A percentile compares a stretch with the other conserved stretches of the same genome.
Conservation (phyloP, 1,140 invertebrate species). For the Cotesia glomerata region DNA sequence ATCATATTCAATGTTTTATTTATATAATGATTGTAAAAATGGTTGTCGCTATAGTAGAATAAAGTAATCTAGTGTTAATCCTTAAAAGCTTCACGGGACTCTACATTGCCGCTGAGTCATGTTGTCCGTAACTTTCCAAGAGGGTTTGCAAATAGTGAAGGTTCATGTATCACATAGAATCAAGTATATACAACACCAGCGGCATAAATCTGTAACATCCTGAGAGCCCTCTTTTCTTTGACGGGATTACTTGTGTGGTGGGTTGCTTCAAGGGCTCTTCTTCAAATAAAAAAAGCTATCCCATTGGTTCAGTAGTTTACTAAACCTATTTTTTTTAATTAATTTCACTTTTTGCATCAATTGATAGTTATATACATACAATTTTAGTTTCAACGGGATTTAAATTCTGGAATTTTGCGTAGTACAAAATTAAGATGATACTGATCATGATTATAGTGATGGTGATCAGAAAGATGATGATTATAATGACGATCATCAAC, state of each 20-base stretch:
- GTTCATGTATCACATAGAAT: constrained; percentile 8
- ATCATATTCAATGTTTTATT: background rate
- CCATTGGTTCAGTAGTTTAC: background rate
- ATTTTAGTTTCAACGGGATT: too few species aligned
- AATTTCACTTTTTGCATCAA: constrained; percentile 11
- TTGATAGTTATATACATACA: too few species aligned
- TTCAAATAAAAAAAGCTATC: background rate
- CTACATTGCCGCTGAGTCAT: constrained; percentile 25
- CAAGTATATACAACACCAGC: background rate
- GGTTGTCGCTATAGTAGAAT: background rate
- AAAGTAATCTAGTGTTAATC: constrained; percentile 35
- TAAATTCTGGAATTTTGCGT: too few species aligned
- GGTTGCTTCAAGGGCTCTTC: constrained; percentile 2
- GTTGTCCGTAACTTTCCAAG: constrained; percentile 4
- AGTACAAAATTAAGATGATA: too few species aligned
- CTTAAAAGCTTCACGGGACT: constrained; percentile 20
- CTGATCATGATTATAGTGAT: too few species aligned
- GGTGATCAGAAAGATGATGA: too few species aligned
- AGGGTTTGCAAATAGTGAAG: constrained; percentile 14
- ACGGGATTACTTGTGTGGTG: constrained; percentile 36
- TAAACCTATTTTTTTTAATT: constrained; percentile 14
- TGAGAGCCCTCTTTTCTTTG: constrained; percentile 28
- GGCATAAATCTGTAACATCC: constrained; percentile 35
- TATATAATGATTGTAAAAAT: background rate
- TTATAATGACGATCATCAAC: too few species aligned